Evolutionary conservation across 2,797 vertebrate genomes (phyloP).

Genomic region (Synaphobranchus kaupii): DNA sequence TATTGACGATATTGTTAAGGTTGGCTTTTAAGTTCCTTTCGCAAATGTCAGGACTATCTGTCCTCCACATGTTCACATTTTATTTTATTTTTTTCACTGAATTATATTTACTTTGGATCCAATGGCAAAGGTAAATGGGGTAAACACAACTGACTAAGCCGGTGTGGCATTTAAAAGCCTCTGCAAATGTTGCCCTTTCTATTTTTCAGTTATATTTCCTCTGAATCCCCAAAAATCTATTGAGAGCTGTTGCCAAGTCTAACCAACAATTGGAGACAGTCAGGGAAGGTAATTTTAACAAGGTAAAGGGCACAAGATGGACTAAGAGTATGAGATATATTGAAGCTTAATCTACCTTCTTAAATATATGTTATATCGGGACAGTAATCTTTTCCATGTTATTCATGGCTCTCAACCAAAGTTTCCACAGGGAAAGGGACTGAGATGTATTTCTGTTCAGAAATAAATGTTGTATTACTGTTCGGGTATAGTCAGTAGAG

Average conservation of each 20-base stretch:
- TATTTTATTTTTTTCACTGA: slow-evolving; percentile 34
- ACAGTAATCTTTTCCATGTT: neutral
- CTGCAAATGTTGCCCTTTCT: slow-evolving; percentile 32
- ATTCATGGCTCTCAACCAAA: neutral
- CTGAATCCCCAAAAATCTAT: slow-evolving; percentile 44
- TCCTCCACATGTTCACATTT: slow-evolving; percentile 32
- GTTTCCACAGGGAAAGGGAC: neutral
- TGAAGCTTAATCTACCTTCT: neutral
- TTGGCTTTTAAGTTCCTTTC: slow-evolving; percentile 42
- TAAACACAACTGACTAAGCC: slow-evolving; percentile 34
- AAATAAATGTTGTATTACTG: neutral
- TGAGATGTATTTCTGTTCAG: neutral
- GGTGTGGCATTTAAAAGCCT: slow-evolving; percentile 43
- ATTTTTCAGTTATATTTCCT: slow-evolving; percentile 27
- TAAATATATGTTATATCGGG: neutral
- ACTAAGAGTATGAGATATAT: neutral
- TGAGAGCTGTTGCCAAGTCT: slow-evolving; percentile 48
- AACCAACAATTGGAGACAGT: slow-evolving; percentile 17
- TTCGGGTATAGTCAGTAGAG: neutral
- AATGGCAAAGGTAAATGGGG: slow-evolving; percentile 14
- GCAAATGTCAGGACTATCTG: slow-evolving; percentile 51
- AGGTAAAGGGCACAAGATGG: neutral
- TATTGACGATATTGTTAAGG: slow-evolving; percentile 43
- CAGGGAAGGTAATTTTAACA: neutral
- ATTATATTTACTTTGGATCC: slow-evolving; percentile 34